Evolutionary conservation across 2,888 invertebrate species (phyloP).

Genomic region (Cactoblastis cactorum): DNA sequence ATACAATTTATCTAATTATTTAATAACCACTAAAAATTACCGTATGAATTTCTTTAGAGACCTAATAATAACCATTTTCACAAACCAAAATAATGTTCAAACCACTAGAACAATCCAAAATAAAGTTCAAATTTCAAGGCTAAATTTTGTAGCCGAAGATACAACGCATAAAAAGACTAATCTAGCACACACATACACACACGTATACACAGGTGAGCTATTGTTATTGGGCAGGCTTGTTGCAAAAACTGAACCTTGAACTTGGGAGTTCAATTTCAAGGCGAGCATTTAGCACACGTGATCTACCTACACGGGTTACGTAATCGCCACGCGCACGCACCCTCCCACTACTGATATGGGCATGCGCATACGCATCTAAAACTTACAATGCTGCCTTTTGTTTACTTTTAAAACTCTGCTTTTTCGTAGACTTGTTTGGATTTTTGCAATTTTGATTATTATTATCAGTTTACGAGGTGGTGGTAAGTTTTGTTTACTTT

Average conservation of each 20-base stretch:
- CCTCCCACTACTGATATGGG: constrained; percentile 10
- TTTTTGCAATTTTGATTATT: no score
- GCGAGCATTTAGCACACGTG: constrained; percentile 59
- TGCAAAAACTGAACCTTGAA: constrained; percentile 77
- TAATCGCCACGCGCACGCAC: constrained; percentile 39
- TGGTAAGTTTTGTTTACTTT: no score
- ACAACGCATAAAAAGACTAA: constrained; percentile 35
- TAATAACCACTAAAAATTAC: no score
- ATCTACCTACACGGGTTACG: constrained; percentile 59
- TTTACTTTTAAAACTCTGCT: constrained; percentile 2
- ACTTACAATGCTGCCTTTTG: constrained; percentile 8
- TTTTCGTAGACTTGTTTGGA: not conserved
- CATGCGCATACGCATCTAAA: constrained; percentile 11
- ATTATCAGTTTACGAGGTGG: no score
- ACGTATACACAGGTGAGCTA: constrained; percentile 45
- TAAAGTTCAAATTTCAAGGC: no score
- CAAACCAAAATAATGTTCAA: no score
- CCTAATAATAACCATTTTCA: no score
- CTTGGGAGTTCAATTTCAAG: constrained; percentile 72
- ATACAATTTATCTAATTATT: no score
- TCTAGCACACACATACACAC: constrained; percentile 31
- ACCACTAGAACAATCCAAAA: no score
- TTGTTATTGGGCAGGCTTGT: constrained; percentile 50
- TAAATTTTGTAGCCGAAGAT: constrained; percentile 22
- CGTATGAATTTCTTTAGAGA: no score